Evolutionary conservation across 2,888 invertebrate genomes (phyloP), one percentile per base, ranked within the genome.

Genomic region (Penaeus monodon): DNA sequence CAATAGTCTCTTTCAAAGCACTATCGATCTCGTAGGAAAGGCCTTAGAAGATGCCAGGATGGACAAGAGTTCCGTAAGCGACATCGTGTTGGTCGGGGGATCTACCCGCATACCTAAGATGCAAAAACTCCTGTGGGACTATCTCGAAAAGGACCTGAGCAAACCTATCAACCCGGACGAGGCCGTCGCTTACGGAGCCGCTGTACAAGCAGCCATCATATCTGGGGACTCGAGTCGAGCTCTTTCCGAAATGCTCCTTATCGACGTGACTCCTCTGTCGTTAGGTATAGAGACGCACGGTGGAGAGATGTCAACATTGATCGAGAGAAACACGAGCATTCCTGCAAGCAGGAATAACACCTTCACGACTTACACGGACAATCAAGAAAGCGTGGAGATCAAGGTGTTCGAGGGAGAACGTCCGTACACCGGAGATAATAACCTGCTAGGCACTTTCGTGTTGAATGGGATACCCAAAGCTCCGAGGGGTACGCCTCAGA

Each of bases 61-160:
- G 95, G 98, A 98, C 94, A 99, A 99, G 93, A 93, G 95, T 7
- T 95, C 95, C 91, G 95, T 99, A 90, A 96, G 97, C 92, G 97
- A 97, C 92, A 97, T 98, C 90, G 98, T 98, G 27, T 93, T 97
- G 92, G 96, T 96, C 84, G 98, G 98, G 91, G 98, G 98, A 81
- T 99, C 98, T 79, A 99, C 99, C 65, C 96, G 99, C 93, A 99
- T 99, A 92, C 99, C 99, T 85, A 99, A 98, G 93, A 97, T 99
- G 93, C n/a, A n/a, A n/a, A n/a, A n/a, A n/a, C n/a, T n/a, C n/a
- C n/a, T n/a, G n/a, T n/a, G n/a, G n/a, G n/a, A n/a, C n/a, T n/a
- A n/a, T n/a, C n/a, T n/a, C n/a, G n/a, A n/a, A n/a, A n/a, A n/a
- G n/a, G n/a, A n/a, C n/a, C n/a, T n/a, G n/a, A n/a, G n/a, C n/a